A percentile compares a stretch with the other conserved stretches of the same genome.
Evolutionary conservation across 2,113 vertebrate species (phyloP).

Genomic region (Procavia capensis): DNA sequence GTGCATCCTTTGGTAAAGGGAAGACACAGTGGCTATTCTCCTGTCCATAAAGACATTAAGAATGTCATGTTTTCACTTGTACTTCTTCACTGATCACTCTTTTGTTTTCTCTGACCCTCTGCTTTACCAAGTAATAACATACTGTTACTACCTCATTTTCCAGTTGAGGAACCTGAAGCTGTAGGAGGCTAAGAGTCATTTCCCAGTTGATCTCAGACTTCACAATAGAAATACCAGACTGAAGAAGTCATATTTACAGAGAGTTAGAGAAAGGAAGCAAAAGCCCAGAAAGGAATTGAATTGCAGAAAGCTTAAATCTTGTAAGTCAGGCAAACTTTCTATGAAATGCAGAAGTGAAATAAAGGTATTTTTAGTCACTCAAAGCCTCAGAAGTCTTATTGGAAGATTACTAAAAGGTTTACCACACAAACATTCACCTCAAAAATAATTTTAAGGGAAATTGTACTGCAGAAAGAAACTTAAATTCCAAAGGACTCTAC

Average conservation of each 20-base stretch:
- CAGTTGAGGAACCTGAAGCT: background rate
- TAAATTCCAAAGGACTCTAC: background rate
- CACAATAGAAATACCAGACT: background rate
- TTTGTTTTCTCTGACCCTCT: too few relatives aligned
- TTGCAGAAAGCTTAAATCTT: background rate
- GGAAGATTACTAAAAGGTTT: background rate
- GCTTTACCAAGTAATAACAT: too few relatives aligned
- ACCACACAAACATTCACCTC: background rate
- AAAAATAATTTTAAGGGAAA: background rate
- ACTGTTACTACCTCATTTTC: background rate
- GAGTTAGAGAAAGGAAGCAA: background rate
- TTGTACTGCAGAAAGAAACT: background rate
- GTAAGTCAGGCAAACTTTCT: background rate
- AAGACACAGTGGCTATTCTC: background rate
- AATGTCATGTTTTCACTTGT: background rate
- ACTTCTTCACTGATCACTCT: background rate
- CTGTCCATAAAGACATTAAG: background rate
- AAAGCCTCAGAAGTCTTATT: background rate
- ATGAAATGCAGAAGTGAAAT: background rate
- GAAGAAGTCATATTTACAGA: background rate
- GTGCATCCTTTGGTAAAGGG: background rate
- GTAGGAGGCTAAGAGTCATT: background rate
- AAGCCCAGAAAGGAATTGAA: background rate
- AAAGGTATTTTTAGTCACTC: background rate
- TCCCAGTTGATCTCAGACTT: background rate